phyloP scores from a whole-genome alignment of 2,113 vertebrate species.

The Atrichornis clamosus region DNA sequence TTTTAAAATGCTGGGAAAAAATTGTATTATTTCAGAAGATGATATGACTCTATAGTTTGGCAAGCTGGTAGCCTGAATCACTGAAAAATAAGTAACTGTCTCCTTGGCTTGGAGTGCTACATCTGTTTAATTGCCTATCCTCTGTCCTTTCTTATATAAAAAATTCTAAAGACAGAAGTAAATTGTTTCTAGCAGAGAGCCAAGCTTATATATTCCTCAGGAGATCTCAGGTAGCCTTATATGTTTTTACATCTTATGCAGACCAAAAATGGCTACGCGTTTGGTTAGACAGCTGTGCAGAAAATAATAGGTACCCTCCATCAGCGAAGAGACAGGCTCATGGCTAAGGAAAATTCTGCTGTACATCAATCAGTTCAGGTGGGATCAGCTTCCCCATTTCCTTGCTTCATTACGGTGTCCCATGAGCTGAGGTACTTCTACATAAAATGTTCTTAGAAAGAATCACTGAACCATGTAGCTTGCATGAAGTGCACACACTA shows the following conservation, averaged over 20 bases:
- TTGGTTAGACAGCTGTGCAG: not conserved
- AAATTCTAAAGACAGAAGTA: slow-evolving; percentile 3
- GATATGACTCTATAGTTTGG: not conserved
- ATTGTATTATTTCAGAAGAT: not conserved
- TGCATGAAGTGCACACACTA: not conserved
- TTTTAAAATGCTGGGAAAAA: not conserved
- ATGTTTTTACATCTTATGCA: not conserved
- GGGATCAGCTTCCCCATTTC: not conserved
- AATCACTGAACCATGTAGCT: not conserved
- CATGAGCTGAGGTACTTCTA: not conserved
- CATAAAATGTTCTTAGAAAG: not conserved
- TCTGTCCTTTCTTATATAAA: too few relatives aligned
- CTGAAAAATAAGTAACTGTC: slow-evolving; percentile 12
- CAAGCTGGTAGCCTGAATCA: not conserved
- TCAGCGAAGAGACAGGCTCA: not conserved
- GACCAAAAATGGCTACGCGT: not conserved
- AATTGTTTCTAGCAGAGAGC: not conserved
- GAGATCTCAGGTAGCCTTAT: not conserved
- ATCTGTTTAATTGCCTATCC: not conserved
- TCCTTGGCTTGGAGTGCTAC: not conserved
- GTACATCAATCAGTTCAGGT: not conserved
- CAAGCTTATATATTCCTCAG: not conserved
- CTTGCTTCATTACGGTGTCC: not conserved
- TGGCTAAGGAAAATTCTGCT: not conserved
- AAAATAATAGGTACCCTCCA: not conserved